Conservation (phyloP, 2,888 invertebrate species). For the Macrosoma leucophasiata region DNA sequence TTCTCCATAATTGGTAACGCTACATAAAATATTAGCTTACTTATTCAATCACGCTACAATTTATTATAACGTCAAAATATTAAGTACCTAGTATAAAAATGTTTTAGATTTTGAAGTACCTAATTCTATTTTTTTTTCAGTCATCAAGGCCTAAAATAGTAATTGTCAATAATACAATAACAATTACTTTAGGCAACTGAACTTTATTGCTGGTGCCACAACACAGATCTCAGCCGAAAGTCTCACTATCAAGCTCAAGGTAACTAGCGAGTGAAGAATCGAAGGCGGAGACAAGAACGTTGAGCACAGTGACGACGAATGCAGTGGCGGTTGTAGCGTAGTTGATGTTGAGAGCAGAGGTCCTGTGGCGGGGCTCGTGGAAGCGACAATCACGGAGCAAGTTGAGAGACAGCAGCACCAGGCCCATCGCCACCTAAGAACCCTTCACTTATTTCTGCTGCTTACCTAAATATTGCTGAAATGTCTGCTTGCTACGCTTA, state of each 20-base stretch:
- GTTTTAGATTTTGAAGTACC: no score
- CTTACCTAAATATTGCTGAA: slow-evolving; percentile 3
- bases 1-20: no score
- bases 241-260: slow-evolving; percentile 40
- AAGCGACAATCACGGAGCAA: slow-evolving; percentile 85
- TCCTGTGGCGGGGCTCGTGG: slow-evolving; percentile 80
- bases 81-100: no score
- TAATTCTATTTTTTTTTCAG: no score
- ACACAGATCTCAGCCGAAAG: no score
- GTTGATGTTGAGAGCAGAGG: slow-evolving; percentile 82
- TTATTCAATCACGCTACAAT: no score
- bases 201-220: no score
- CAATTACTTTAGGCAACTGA: background rate
- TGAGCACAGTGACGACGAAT: slow-evolving; percentile 83
- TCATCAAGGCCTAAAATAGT: background rate
- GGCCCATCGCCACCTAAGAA: slow-evolving; percentile 82
- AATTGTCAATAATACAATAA: slow-evolving; percentile 3
- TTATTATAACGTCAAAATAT: no score
- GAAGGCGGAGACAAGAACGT: slow-evolving; percentile 85
- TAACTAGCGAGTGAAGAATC: slow-evolving; percentile 81
- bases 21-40: no score
- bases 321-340: slow-evolving; percentile 81
- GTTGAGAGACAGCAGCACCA: slow-evolving; percentile 83
- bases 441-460: slow-evolving; percentile 9
- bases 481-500: background rate